Conservation (phyloP, 53 echinoderm and acorn worm species). For the Crossaster papposus region DNA sequence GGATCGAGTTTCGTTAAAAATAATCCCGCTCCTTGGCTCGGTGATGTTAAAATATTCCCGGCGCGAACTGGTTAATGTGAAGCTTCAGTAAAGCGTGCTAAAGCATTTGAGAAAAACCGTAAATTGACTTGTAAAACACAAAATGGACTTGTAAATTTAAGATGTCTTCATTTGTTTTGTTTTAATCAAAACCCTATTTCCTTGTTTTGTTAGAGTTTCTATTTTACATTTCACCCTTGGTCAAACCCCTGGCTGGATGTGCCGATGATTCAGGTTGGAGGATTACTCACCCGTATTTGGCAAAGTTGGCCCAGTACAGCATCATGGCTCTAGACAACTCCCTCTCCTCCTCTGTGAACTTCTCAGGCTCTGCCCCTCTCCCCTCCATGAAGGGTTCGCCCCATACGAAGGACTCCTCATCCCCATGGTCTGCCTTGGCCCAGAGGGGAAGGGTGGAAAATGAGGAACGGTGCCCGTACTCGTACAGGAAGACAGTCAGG, state of each 20-base stretch:
- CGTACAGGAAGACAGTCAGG: conserved; percentile 72
- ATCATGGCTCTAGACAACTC: conserved; percentile 74
- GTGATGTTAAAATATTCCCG: too few species aligned
- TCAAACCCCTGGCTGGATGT: neutral
- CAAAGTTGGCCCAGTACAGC: conserved; percentile 97
- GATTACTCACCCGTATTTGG: conserved; percentile 86
- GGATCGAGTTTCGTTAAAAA: too few species aligned
- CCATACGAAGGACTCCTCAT: conserved; percentile 74
- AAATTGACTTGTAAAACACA: too few species aligned
- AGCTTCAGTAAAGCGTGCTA: too few species aligned
- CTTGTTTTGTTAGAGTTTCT: too few species aligned
- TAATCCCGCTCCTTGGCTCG: too few species aligned
- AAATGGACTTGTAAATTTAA: too few species aligned
- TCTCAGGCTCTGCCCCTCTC: conserved; percentile 35
- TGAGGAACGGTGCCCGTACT: conserved; percentile 79
- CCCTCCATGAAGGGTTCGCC: conserved; percentile 78
- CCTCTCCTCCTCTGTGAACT: conserved; percentile 75
- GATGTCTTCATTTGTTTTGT: too few species aligned
- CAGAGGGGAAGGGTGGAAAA: conserved; percentile 70
- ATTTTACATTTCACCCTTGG: too few species aligned
- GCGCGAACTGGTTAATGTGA: too few species aligned
- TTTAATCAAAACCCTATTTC: too few species aligned
- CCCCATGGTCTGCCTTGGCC: conserved; percentile 89
- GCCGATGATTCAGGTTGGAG: neutral
- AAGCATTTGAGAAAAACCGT: too few species aligned